phyloP scores from a whole-genome alignment of 2,797 vertebrate genomes.

The Macroramphosus scolopax region DNA sequence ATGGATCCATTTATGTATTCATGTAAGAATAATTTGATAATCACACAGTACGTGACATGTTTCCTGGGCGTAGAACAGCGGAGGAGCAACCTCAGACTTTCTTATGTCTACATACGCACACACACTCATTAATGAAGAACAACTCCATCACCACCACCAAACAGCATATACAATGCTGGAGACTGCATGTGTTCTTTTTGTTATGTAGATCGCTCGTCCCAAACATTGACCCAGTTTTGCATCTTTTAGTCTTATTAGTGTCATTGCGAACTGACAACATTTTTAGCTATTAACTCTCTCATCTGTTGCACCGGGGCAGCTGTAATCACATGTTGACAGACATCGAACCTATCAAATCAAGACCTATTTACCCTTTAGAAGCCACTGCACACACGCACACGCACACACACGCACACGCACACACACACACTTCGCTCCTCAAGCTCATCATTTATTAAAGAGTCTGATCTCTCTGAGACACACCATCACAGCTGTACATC shows the following conservation, averaged over 20 bases:
- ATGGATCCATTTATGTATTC: constrained; percentile 6
- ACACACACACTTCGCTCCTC: constrained; percentile 28
- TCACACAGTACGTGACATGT: background rate
- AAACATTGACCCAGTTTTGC: constrained; percentile 10
- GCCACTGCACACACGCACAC: constrained; percentile 11
- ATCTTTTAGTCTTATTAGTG: constrained; percentile 2
- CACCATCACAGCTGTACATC: constrained; percentile 73
- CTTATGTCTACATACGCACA: background rate
- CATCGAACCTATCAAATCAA: no score
- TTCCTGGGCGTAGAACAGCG: background rate
- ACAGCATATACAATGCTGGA: background rate
- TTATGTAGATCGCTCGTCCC: background rate
- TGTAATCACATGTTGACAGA: background rate
- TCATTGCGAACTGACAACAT: background rate
- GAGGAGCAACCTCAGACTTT: background rate
- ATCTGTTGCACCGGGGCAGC: constrained; percentile 2
- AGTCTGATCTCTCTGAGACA: constrained; percentile 69
- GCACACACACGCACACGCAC: background rate
- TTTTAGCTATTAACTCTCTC: background rate
- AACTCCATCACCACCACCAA: background rate
- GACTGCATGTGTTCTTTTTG: constrained; percentile 8
- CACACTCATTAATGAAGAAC: background rate
- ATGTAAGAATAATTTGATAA: background rate
- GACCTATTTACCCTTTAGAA: constrained; percentile 7
- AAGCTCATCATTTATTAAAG: constrained; percentile 72